Conservation (phyloP, 2,113 vertebrate genomes). For the Lagopus leucura region DNA sequence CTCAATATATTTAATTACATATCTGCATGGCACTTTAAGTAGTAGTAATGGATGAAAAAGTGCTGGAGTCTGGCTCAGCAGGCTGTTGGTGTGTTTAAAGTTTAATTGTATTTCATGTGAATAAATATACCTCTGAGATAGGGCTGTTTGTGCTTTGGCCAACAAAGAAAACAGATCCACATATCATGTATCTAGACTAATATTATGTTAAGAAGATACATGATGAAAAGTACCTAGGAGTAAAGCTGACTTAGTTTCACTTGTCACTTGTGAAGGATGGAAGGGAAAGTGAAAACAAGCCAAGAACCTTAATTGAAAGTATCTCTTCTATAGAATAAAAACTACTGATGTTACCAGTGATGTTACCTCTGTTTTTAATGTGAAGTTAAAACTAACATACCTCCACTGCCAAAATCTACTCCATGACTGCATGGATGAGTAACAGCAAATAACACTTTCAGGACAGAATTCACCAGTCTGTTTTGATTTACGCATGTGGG, state of each 20-base stretch:
- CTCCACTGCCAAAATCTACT: background rate
- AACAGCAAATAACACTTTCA: background rate
- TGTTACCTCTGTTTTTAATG: background rate
- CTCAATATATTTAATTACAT: background rate
- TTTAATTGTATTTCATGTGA: background rate
- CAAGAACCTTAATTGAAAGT: no score
- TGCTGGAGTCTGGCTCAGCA: background rate
- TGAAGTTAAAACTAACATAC: background rate
- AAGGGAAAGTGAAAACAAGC: background rate
- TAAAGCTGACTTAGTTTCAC: background rate
- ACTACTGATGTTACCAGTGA: background rate
- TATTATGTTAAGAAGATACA: background rate
- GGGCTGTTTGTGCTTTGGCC: background rate
- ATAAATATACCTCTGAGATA: background rate
- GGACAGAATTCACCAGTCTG: background rate
- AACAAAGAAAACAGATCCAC: background rate
- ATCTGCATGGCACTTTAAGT: background rate
- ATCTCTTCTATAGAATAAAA: background rate
- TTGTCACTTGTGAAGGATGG: background rate
- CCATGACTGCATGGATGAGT: background rate
- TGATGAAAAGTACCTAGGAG: background rate
- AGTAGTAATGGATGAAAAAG: background rate
- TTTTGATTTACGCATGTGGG: background rate
- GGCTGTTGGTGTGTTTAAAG: background rate
- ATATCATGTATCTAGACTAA: background rate